A percentile compares a stretch with the other conserved stretches of the same genome.
Evolutionary conservation across 2,797 vertebrate species (phyloP).

Genomic region (Kryptolebias ocellatus): DNA sequence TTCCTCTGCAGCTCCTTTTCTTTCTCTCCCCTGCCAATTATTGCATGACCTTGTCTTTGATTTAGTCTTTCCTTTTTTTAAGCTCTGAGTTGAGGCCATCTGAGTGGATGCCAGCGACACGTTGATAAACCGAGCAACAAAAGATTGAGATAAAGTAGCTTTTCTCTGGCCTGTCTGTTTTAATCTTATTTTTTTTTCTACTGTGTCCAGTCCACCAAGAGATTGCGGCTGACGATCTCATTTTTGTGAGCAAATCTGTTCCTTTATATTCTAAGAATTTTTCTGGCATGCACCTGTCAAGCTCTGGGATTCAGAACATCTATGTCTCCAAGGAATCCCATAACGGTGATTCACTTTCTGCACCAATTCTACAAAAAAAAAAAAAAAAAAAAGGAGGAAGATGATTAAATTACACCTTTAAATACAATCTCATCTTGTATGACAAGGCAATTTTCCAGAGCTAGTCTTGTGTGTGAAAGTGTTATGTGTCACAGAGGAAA

Average conservation of each 20-base stretch:
- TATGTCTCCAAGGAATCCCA: conserved; percentile 37
- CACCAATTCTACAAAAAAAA: conserved; percentile 22
- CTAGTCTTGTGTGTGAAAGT: conserved; percentile 36
- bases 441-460: conserved; percentile 56
- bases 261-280: neutral
- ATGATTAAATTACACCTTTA: conserved; percentile 70
- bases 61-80: conserved; percentile 41
- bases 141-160: conserved; percentile 52
- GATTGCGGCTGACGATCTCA: conserved; percentile 47
- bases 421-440: conserved; percentile 65
- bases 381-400: conserved; percentile 10
- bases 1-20: conserved; percentile 9
- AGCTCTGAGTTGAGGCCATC: conserved; percentile 43
- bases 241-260: conserved; percentile 16
- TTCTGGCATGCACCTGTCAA: conserved; percentile 45
- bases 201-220: conserved; percentile 35
- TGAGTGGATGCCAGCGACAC: conserved; percentile 49
- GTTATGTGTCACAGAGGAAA: conserved; percentile 24
- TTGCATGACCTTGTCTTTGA: conserved; percentile 45
- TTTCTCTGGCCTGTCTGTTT: neutral
- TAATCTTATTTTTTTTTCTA: neutral
- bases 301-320: conserved; percentile 43
- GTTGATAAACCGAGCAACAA: conserved; percentile 50
- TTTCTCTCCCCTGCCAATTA: conserved; percentile 34
- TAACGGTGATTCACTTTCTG: conserved; percentile 41